Evolutionary conservation across 2,888 invertebrate species (phyloP), one percentile per base, ranked within the genome.

Genomic region (Hoplodrina blanda): DNA sequence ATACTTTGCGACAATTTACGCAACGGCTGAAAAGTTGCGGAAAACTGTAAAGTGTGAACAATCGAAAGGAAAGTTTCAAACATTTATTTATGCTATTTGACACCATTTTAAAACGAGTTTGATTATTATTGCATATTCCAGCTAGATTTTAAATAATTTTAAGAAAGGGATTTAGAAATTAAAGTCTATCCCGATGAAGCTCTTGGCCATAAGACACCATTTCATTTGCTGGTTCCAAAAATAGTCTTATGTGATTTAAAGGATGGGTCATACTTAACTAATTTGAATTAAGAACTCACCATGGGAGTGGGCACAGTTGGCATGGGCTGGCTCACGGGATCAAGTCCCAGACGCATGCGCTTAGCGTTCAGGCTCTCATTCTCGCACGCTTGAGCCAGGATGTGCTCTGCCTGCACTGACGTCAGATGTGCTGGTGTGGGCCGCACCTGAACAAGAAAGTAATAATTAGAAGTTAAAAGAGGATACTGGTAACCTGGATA

Each of bases 331-430:
- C 98, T 98, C 87, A 99, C 98, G 56, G 99, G 99, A 92, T 99
- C 99, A 86, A 99, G 96, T 62, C 99, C 99, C 90, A 99, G 97
- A 83, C 99, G 97, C 99, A 99, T 99, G 90, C 99, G 97, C 96
- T 99, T 99, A 75, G 99, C 99, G 95, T 99, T 99, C 95, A 99
- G 98, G 95, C 98, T 98, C 96, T 99, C 99, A 93, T 99, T 99
- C 96, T 99, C 99, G 94, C 99, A 99, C 77, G 99, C 99, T 91
- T 98, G 98, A 81, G 99, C 99, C 91, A 99, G 96, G 91, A 99
- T 98, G 94, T 99, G 98, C 93, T 99, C 99, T 64, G 99, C 99
- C 94, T 99, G 99, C 83, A 99, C 99, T 84, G 99, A 99, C 65
- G 99, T 99, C 90, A 99, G 97, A 96, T 99, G 99, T 80, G 99